phyloP scores from a whole-genome alignment of 2,888 invertebrate species.

The Oligia strigilis region DNA sequence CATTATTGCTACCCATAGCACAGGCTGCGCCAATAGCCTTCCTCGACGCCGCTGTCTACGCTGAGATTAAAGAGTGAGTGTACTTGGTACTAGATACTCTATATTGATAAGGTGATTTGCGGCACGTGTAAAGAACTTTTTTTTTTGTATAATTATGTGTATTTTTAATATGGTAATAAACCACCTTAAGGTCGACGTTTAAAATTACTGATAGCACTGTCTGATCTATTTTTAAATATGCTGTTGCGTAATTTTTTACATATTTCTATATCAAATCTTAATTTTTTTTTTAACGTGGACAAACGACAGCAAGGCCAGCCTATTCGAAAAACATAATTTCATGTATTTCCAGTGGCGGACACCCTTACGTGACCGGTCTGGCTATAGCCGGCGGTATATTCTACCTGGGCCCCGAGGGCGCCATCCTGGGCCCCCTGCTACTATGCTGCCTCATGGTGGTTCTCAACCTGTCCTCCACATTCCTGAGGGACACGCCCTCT shows the following conservation, averaged over 20 bases:
- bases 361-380: conserved; percentile 98
- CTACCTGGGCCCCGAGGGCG: conserved; percentile 98
- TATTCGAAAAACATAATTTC: background rate
- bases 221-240: background rate
- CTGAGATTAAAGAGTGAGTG: conserved; percentile 98
- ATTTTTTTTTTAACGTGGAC: background rate
- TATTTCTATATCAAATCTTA: background rate
- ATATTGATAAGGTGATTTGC: background rate
- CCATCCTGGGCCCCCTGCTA: conserved; percentile 98
- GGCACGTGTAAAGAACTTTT: background rate
- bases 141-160: background rate
- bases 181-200: background rate
- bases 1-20: conserved; percentile 94
- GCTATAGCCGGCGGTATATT: conserved; percentile 99
- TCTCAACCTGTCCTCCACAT: conserved; percentile 94
- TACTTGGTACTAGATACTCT: background rate
- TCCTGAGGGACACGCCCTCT: conserved; percentile 92
- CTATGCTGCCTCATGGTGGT: conserved; percentile 98
- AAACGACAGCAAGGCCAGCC: background rate
- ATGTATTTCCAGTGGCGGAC: conserved; percentile 93
- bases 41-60: conserved; percentile 98
- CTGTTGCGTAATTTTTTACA: background rate
- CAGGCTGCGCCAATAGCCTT: conserved; percentile 97
- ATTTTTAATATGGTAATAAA: background rate
- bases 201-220: background rate